Percentiles rank a stretch among this genome's conserved stretches.
These are phyloP conservation scores for Ophion costatus DNA, from an alignment of 2,888 invertebrate genomes.

Conservation along the genomic window DNA sequence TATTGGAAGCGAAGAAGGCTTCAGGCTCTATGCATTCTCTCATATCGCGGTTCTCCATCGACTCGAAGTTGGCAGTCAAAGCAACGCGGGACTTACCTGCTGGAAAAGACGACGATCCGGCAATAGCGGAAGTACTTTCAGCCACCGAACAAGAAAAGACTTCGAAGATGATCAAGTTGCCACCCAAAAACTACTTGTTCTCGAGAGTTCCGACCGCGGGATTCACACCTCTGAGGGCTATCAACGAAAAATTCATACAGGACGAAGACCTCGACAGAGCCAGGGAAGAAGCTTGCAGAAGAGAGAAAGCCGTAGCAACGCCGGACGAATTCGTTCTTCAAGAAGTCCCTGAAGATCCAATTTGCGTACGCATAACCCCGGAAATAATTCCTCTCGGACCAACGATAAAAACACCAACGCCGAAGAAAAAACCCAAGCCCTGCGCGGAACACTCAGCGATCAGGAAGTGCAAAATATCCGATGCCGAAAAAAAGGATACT, in stretches of 20 bases:
- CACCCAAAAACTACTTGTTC: constrained; percentile 76
- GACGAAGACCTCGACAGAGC: constrained; percentile 68
- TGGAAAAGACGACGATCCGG: constrained; percentile 42
- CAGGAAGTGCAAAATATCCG: constrained; percentile 68
- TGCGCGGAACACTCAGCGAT: constrained; percentile 71
- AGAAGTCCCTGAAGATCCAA: constrained; percentile 68
- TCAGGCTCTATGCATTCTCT: constrained; percentile 78
- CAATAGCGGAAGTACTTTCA: constrained; percentile 55
- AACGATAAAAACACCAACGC: constrained; percentile 76
- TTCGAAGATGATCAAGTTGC: constrained; percentile 78
- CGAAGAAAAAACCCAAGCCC: constrained; percentile 60
- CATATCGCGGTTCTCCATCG: constrained; percentile 80
- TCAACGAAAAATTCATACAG: constrained; percentile 77
- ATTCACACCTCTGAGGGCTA: constrained; percentile 78
- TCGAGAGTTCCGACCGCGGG: constrained; percentile 75
- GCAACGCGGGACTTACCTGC: constrained; percentile 68
- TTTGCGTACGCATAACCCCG: constrained; percentile 70
- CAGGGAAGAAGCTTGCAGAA: constrained; percentile 62
- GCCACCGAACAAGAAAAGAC: constrained; percentile 42
- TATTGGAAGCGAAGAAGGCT: constrained; percentile 79
- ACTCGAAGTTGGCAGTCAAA: constrained; percentile 78
- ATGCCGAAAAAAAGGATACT: constrained; percentile 66
- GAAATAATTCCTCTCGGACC: constrained; percentile 78
- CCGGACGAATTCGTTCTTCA: constrained; percentile 31
- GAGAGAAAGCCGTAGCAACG: constrained; percentile 13